Base-by-base conservation (phyloP, 2,888 invertebrate species). In the Phlogophora meticulosa region DNA sequence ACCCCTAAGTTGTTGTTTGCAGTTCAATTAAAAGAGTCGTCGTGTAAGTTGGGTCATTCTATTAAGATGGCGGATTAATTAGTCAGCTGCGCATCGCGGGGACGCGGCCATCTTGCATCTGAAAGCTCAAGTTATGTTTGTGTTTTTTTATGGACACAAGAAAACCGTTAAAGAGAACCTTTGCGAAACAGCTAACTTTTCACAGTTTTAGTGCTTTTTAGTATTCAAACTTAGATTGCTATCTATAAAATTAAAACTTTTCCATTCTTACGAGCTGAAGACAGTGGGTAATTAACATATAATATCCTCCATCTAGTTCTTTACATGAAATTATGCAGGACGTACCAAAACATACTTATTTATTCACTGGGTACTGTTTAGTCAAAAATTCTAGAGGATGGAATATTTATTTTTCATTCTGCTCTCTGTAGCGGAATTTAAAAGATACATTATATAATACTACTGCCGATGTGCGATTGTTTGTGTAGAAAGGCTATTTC, bases 381-480 rank as follows among this genome's bases (percentile, higher is more conserved):
- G 11, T 73, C 1, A 51, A 55, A 49, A 56, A 62, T 62, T 58
- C 55, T 55, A 7, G 22, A 17, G 49, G 20, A 46, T 68, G 62
- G 11, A 74, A 45, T 9, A 49, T 73, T 49, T 5, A 46, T 55
- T 20, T 55, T 68, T 42, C 49, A 46, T 55, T 24, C 36, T 42
- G n/a, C 24, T 43, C 28, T 36, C 36, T 45, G 10, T 43, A 36
- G 36, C 28, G 20, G 45, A 22, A n/a, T 61, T 43, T 15, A 13
- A 11, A 28, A 45, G 46, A 17, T 15, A 10, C 32, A 17, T 42
- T 3, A 22, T 36, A 22, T 36, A 11, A 42, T 28, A 53, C n/a
- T 40, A 10, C 24, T 34, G 7, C 7, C 28, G 7, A 57, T 56
- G 0, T 15, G 17, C n/a, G 9, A 13, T 34, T 24, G n/a, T n/a